These are phyloP conservation scores for Pteronotus mesoamericanus DNA, from an alignment of 2,797 vertebrate genomes.

Conservation along the genomic window DNA sequence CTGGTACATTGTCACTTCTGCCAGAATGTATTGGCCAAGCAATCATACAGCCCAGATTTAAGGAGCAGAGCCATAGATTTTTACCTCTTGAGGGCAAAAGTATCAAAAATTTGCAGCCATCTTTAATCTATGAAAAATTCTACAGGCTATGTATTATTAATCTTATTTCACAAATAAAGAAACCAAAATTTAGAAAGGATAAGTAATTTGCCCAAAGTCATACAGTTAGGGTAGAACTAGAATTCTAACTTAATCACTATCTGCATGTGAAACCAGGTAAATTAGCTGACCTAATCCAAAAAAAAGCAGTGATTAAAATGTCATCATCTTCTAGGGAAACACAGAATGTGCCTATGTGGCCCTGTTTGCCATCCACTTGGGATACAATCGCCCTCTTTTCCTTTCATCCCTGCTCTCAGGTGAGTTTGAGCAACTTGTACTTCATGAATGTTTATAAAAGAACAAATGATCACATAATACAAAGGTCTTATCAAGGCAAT, in stretches of 20 bases:
- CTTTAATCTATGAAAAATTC: conserved; percentile 8
- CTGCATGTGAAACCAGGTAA: neutral
- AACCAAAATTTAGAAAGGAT: neutral
- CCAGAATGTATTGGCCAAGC: neutral
- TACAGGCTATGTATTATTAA: neutral
- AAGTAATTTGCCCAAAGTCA: neutral
- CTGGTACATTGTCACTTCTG: neutral
- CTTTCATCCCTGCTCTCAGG: neutral
- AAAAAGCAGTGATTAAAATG: neutral
- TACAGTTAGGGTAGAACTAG: neutral
- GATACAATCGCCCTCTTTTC: neutral
- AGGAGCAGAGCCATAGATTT: neutral
- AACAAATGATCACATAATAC: conserved; percentile 7
- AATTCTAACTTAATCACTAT: neutral
- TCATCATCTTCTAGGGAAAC: neutral
- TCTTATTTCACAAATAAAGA: neutral
- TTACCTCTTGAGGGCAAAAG: neutral
- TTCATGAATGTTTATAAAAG: conserved; percentile 12
- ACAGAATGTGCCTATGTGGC: neutral
- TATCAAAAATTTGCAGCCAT: neutral
- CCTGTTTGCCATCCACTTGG: neutral
- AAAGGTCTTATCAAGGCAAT: neutral
- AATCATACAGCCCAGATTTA: neutral
- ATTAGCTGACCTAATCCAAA: neutral
- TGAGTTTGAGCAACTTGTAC: neutral